Conservation (phyloP, 92 coral and sea anemone genomes). For the Epizoanthus ramosus region DNA sequence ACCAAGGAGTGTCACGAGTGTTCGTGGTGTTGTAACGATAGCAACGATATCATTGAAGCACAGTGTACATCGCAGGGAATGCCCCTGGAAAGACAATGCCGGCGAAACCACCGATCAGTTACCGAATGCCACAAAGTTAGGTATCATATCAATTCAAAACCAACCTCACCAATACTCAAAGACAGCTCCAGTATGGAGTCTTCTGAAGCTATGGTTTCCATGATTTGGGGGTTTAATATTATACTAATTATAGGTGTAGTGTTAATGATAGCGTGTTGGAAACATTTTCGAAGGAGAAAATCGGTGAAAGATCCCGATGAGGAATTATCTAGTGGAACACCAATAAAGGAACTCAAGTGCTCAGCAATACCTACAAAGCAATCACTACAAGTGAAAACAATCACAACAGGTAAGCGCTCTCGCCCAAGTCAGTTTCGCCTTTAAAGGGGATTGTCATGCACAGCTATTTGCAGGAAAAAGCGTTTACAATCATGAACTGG, state of each 20-base stretch:
- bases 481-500: no score
- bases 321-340: not conserved
- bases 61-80: constrained; percentile 33
- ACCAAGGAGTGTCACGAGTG: constrained; percentile 33
- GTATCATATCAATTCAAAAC: not conserved
- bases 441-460: no score
- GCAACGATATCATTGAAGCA: constrained; percentile 2
- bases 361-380: not conserved
- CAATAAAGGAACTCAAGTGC: not conserved
- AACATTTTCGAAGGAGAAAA: not conserved
- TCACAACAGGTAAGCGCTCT: constrained; percentile 7
- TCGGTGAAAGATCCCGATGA: not conserved
- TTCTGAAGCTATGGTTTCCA: not conserved
- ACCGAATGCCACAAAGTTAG: constrained; percentile 2
- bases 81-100: constrained; percentile 18
- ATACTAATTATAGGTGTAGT: no score
- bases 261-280: not conserved
- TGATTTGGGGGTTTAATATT: not conserved
- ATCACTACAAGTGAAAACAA: not conserved
- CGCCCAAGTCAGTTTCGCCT: no score
- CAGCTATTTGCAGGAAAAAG: no score
- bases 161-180: not conserved
- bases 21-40: constrained; percentile 54
- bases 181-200: not conserved
- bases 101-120: not conserved